These are phyloP conservation scores for Plecotus auritus DNA, from an alignment of 2,113 vertebrate genomes.

Conservation along the genomic window DNA sequence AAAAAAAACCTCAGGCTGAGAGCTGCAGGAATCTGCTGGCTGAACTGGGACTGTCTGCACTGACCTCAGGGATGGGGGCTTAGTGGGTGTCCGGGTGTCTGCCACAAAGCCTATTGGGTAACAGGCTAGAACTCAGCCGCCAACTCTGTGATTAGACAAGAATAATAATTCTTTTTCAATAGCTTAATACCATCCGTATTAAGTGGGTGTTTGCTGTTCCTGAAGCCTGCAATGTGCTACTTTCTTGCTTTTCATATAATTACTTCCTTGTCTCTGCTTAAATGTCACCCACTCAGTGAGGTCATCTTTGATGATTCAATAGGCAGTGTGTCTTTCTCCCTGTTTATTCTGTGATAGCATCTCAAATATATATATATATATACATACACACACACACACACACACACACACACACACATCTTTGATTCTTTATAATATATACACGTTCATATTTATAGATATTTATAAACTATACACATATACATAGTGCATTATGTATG, in stretches of 20 bases:
- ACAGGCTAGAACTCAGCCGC: background rate
- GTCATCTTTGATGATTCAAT: background rate
- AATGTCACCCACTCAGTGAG: background rate
- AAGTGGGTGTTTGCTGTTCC: background rate
- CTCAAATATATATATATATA: background rate
- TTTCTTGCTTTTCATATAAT: background rate
- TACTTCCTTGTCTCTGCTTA: background rate
- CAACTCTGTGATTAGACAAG: background rate
- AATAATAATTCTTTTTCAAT: background rate
- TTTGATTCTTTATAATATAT: no score
- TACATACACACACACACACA: background rate
- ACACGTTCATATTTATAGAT: background rate
- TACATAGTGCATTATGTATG: background rate
- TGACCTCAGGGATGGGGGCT: background rate
- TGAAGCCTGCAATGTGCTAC: background rate
- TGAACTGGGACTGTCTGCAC: background rate
- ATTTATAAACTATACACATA: background rate
- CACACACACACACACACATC: background rate
- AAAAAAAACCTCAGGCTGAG: background rate
- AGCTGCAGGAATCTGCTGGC: background rate
- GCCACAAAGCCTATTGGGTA: background rate
- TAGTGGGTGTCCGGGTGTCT: background rate
- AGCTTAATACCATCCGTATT: background rate
- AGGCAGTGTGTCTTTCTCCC: background rate
- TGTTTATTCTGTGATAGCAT: background rate